Percentiles rank a stretch among this genome's conserved stretches.
These are phyloP conservation scores for Harpalus rufipes DNA, from an alignment of 2,888 invertebrate genomes.

Conservation along the genomic window DNA sequence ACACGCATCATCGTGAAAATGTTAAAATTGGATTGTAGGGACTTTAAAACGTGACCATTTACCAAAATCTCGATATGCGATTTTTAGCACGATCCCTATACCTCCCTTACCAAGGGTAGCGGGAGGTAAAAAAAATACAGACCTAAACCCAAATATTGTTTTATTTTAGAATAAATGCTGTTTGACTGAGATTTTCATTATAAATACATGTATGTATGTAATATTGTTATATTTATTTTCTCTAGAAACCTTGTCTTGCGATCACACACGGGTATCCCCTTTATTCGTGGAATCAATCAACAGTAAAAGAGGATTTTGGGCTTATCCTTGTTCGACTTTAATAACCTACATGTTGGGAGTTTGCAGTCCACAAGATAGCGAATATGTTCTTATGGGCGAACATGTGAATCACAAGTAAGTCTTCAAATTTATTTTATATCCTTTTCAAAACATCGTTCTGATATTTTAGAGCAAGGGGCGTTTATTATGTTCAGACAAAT, in stretches of 20 bases:
- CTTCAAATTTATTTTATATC: slow-evolving; percentile 4
- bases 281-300: slow-evolving; percentile 94
- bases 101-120: too few species aligned
- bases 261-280: slow-evolving; percentile 94
- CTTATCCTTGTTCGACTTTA: slow-evolving; percentile 89
- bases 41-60: too few species aligned
- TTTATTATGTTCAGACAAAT: slow-evolving; percentile 92
- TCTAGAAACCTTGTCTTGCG: slow-evolving; percentile 91
- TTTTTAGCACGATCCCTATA: too few species aligned
- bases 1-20: too few species aligned
- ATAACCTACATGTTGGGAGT: slow-evolving; percentile 91
- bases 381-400: slow-evolving; percentile 93
- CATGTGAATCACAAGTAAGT: slow-evolving; percentile 87
- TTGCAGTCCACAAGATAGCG: slow-evolving; percentile 88
- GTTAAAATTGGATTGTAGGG: too few species aligned
- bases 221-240: slow-evolving; percentile 67
- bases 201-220: too few species aligned
- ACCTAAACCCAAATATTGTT: too few species aligned
- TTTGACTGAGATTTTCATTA: too few species aligned
- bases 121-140: too few species aligned
- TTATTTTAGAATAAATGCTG: too few species aligned
- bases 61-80: too few species aligned
- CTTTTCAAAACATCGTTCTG: not conserved
- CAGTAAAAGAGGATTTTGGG: slow-evolving; percentile 89
- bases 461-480: slow-evolving; percentile 84